These are phyloP conservation scores for Sebastes fasciatus DNA, from an alignment of 2,113 vertebrate species.

Conservation along the genomic window DNA sequence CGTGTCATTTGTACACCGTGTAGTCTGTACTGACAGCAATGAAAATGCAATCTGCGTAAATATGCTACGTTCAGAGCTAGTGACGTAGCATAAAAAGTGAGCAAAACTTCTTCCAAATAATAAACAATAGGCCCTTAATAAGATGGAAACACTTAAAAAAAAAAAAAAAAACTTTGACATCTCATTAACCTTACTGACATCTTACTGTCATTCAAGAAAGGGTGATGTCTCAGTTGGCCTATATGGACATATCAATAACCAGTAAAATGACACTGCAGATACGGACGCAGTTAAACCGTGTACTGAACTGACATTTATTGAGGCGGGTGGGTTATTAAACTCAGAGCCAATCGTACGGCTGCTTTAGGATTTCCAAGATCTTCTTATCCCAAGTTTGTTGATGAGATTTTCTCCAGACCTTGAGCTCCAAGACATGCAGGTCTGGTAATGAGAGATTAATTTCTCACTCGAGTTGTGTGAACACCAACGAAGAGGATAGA, in stretches of 20 bases:
- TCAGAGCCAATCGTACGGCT: not conserved
- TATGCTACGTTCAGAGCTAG: too few relatives aligned
- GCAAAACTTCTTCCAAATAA: not conserved
- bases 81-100: too few relatives aligned
- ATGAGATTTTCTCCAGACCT: constrained; percentile 31
- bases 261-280: not conserved
- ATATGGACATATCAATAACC: not conserved
- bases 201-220: not conserved
- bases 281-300: constrained; percentile 2
- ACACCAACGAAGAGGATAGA: constrained; percentile 1
- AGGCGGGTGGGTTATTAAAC: not conserved
- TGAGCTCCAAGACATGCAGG: constrained; percentile 16
- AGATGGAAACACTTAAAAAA: not conserved
- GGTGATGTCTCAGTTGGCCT: not conserved
- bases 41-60: too few relatives aligned
- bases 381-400: constrained; percentile 45
- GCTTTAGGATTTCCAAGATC: constrained; percentile 43
- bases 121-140: not conserved
- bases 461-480: constrained; percentile 26
- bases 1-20: too few relatives aligned
- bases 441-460: constrained; percentile 56
- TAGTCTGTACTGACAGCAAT: too few relatives aligned
- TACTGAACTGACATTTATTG: constrained; percentile 5
- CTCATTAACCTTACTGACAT: constrained; percentile 4
- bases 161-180: not conserved